A percentile compares a stretch with the other conserved stretches of the same genome.
phyloP scores from a whole-genome alignment of 2,797 vertebrate species.

The Anomalospiza imberbis region DNA sequence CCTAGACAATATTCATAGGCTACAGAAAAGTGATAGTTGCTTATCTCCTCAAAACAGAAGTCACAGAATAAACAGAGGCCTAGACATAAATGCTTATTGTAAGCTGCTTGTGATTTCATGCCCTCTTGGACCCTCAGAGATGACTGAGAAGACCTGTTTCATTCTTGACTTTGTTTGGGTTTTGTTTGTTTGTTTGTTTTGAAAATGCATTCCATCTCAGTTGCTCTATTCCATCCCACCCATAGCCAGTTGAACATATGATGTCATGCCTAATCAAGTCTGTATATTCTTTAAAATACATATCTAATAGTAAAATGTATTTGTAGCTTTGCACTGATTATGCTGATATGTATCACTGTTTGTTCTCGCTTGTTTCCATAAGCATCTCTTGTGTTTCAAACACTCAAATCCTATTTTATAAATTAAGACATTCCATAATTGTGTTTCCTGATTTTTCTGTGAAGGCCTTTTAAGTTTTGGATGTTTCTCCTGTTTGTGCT shows the following conservation, averaged over 20 bases:
- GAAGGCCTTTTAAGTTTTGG: neutral
- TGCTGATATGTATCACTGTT: neutral
- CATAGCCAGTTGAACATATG: neutral
- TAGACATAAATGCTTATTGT: neutral
- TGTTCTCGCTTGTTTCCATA: neutral
- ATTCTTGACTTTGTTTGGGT: neutral
- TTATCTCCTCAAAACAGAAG: neutral
- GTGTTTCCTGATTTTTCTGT: neutral
- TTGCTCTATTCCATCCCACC: neutral
- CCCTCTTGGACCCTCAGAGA: neutral
- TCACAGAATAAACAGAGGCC: neutral
- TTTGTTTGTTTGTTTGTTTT: neutral
- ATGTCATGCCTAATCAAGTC: neutral
- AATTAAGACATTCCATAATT: neutral
- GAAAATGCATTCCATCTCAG: neutral
- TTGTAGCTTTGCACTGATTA: neutral
- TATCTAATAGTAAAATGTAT: neutral
- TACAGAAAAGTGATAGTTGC: neutral
- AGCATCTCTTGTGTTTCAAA: constrained; percentile 12
- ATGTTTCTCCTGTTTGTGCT: neutral
- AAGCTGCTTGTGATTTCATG: neutral
- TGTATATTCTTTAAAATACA: neutral
- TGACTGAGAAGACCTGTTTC: neutral
- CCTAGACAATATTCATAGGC: neutral
- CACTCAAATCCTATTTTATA: neutral